Percentiles rank a stretch among this genome's conserved stretches.
Conservation (phyloP, 2,113 vertebrate genomes). For the Oncorhynchus keta region DNA sequence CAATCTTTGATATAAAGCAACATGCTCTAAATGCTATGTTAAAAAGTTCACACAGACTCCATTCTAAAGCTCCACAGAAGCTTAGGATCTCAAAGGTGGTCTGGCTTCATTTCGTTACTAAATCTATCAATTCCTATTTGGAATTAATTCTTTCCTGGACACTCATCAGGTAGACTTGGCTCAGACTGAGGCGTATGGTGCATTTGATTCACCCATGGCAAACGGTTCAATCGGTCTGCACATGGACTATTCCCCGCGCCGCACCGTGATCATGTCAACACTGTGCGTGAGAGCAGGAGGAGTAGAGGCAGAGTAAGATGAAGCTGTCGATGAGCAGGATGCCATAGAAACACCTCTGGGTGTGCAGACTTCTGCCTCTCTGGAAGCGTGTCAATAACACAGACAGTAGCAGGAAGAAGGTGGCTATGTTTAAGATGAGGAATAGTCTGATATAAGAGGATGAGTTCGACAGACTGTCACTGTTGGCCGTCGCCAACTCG, state of each 20-base stretch:
- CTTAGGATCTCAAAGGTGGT: conserved; percentile 45
- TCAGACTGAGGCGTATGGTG: conserved; percentile 51
- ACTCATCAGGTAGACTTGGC: conserved; percentile 43
- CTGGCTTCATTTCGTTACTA: conserved; percentile 35
- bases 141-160: conserved; percentile 54
- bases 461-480: conserved; percentile 71
- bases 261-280: conserved; percentile 72
- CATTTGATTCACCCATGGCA: conserved; percentile 15
- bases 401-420: conserved; percentile 90
- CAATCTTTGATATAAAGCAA: conserved; percentile 29
- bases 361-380: conserved; percentile 84
- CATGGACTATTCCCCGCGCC: neutral
- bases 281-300: conserved; percentile 89
- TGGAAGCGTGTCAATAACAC: conserved; percentile 88
- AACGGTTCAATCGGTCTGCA: conserved; percentile 11
- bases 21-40: conserved; percentile 19
- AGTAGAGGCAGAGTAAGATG: conserved; percentile 91
- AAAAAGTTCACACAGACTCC: conserved; percentile 41
- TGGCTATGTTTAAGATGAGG: conserved; percentile 91
- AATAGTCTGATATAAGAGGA: conserved; percentile 90
- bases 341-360: conserved; percentile 89
- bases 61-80: conserved; percentile 67
- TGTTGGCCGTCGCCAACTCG: conserved; percentile 68
- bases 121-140: conserved; percentile 55
- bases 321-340: conserved; percentile 89